A percentile compares a stretch with the other conserved stretches of the same genome.
phyloP scores from a whole-genome alignment of 1,140 invertebrate species.

The roundworm (Caenorhabditis elegans) region DNA sequence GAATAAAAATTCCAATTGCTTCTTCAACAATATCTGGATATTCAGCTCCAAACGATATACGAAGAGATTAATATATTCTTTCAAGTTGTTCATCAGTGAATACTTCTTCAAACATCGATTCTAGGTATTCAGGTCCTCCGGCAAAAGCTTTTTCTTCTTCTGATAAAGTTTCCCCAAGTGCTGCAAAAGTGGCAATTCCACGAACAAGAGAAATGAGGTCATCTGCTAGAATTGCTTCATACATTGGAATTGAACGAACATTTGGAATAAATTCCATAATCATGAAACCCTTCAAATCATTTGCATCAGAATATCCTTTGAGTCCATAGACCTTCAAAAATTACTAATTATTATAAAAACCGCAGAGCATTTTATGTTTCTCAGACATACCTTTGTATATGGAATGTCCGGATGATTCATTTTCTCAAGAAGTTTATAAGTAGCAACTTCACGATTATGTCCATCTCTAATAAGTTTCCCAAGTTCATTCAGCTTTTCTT shows the following conservation, averaged over 20 bases:
- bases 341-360: no score
- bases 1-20: neutral
- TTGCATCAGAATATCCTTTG: neutral
- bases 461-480: neutral
- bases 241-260: neutral
- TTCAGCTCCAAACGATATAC: neutral
- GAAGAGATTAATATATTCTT: neutral
- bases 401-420: constrained; percentile 1
- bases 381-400: neutral
- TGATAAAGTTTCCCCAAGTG: neutral
- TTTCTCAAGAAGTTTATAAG: neutral
- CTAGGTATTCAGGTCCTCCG: neutral
- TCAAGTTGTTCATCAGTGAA: neutral
- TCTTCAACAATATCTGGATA: neutral
- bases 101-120: neutral
- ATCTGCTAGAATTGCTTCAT: neutral
- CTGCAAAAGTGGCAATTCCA: neutral
- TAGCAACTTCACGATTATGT: constrained; percentile 9
- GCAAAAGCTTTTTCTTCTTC: neutral
- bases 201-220: neutral
- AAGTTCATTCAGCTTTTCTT: neutral
- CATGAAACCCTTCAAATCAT: neutral
- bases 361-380: no score
- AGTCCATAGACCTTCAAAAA: neutral
- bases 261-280: neutral